Evolutionary conservation across 64 coral and sea anemone genomes (phyloP).

Genomic region (Exaiptasia diaphana): DNA sequence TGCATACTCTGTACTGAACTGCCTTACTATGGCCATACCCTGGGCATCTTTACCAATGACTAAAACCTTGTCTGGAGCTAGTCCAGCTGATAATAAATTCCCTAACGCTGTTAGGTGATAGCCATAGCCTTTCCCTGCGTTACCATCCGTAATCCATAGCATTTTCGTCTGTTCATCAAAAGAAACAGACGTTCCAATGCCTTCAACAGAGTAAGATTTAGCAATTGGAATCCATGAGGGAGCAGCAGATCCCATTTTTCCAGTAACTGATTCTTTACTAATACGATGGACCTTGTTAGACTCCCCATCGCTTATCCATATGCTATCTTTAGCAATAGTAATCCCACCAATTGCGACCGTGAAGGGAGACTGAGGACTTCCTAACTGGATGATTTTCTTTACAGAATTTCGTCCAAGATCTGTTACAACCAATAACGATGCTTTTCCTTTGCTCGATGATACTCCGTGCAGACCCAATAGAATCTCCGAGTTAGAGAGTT

Average conservation of each 20-base stretch:
- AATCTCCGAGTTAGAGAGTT: conserved; percentile 52
- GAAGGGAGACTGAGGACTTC: conserved; percentile 25
- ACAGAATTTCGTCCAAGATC: conserved; percentile 31
- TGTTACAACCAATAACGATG: conserved; percentile 75
- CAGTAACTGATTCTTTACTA: conserved; percentile 16
- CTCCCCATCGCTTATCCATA: conserved; percentile 54
- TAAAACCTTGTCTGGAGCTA: conserved; percentile 56
- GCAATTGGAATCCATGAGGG: conserved; percentile 49
- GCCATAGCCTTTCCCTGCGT: conserved; percentile 61
- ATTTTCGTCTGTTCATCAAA: conserved; percentile 59
- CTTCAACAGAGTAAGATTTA: conserved; percentile 22
- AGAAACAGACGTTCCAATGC: conserved; percentile 71
- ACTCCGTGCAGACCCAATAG: conserved; percentile 88
- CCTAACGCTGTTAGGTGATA: conserved; percentile 69
- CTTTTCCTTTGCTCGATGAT: conserved; percentile 63
- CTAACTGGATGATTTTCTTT: conserved; percentile 71
- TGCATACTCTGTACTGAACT: conserved; percentile 75
- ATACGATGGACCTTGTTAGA: conserved; percentile 37
- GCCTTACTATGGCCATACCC: conserved; percentile 80
- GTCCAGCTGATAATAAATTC: conserved; percentile 23
- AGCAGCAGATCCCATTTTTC: neutral
- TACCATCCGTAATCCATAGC: conserved; percentile 70
- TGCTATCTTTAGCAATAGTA: conserved; percentile 39
- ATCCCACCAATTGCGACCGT: conserved; percentile 78
- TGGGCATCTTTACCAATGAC: conserved; percentile 67